Base-by-base conservation (phyloP, 1,140 invertebrate genomes). In the Dermatophagoides farinae region DNA sequence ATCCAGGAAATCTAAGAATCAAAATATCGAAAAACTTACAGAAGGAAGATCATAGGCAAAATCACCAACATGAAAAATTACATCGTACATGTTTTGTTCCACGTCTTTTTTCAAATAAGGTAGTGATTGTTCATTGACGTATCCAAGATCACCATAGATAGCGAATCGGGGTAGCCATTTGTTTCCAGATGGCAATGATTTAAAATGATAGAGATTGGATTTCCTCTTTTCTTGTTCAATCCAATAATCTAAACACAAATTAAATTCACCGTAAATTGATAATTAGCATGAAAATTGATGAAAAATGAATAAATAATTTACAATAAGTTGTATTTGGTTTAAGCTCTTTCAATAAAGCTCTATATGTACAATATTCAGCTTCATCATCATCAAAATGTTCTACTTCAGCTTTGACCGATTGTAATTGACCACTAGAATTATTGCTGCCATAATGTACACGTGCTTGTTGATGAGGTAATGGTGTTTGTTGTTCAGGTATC, bases 91-190 rank as follows among this genome's bases (percentile, higher is more conserved):
- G 70, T 96, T 86, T 74, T 96, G 96, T 14, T 40, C 10, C 4
- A 82, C 79, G 67, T 95, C 90, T 65, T 83, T 73, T 71, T 90
- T 86, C 39, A 96, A 71, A 51, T 82, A 75, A 0, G 80, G 77
- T 47, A 92, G 73, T n/a, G 87, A 86, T 62, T 71, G 68, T 23
- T 86, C 86, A 75, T 93, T 92, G 65, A 80, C 80, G 72, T 84
- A 88, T 8, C 89, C 89, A 81, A 93, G 82, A 72, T 93, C 89
- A 0, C 88, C 90, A 70, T 82, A 93, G 61, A 95, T 79, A 18
- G 85, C 87, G 50, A 93, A 18, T 1, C 43, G 25, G 16, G 62
- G 62, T 39, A 12, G 6, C 58, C 53, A 65, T 6, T 58, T 31
- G 14, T 49, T 49, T 18, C 60, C 62, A 16, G 20, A 41, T 18